Percentiles rank a stretch among this genome's conserved stretches.
Evolutionary conservation across 2,797 vertebrate genomes (phyloP).

Genomic region (Anableps anableps): DNA sequence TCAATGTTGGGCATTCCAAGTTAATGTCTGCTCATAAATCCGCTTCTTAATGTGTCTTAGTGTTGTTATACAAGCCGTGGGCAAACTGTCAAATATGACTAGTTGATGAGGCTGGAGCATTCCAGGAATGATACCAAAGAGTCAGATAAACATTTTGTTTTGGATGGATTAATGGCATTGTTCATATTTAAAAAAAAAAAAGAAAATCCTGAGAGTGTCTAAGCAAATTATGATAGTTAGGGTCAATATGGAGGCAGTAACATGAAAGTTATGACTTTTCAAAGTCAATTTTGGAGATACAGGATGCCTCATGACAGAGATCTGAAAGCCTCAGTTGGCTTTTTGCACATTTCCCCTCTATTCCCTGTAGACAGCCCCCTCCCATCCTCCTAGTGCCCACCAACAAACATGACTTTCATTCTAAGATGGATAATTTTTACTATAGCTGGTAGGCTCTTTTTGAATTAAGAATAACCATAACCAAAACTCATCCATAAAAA

Average conservation of each 20-base stretch:
- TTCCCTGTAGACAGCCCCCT: conserved; percentile 52
- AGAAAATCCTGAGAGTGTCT: background rate
- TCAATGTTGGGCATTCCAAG: conserved; percentile 2
- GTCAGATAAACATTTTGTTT: background rate
- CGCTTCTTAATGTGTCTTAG: conserved; percentile 32
- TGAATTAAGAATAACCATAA: background rate
- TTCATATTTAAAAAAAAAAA: background rate
- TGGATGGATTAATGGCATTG: background rate
- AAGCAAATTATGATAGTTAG: background rate
- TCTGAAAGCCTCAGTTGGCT: conserved; percentile 38
- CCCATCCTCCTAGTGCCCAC: conserved; percentile 21
- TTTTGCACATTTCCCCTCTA: conserved; percentile 59
- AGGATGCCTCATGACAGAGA: conserved; percentile 12
- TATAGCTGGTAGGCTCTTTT: background rate
- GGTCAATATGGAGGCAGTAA: too few species aligned
- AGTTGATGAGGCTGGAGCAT: background rate
- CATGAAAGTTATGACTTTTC: background rate
- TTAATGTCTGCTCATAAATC: conserved; percentile 24
- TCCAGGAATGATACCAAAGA: conserved; percentile 7
- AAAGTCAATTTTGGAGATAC: background rate
- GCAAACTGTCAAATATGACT: conserved; percentile 18
- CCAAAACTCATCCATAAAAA: background rate
- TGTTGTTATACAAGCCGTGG: conserved; percentile 40
- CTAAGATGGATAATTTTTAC: conserved; percentile 21
- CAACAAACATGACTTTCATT: conserved; percentile 41